phyloP scores from a whole-genome alignment of 2,113 vertebrate genomes.

The Platycercus adscitus region DNA sequence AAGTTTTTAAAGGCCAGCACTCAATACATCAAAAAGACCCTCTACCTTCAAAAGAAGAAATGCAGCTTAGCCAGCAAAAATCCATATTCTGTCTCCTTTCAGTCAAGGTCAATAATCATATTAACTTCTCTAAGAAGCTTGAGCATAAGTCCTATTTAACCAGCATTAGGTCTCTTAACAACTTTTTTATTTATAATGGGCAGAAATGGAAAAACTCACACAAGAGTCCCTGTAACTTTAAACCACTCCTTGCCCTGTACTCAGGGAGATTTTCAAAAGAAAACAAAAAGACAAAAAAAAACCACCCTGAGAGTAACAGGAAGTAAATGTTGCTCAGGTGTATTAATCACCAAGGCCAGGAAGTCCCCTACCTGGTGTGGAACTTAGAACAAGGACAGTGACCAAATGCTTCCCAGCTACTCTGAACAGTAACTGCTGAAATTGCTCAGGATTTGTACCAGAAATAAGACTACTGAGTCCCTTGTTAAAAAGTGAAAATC shows the following conservation, averaged over 20 bases:
- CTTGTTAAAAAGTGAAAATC: background rate
- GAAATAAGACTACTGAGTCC: background rate
- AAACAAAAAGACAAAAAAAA: background rate
- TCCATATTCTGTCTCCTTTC: background rate
- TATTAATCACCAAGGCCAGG: background rate
- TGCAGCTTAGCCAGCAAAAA: background rate
- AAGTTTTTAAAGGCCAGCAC: background rate
- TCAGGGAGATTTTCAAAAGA: background rate
- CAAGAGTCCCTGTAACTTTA: background rate
- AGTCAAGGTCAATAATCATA: background rate
- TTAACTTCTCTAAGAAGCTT: background rate
- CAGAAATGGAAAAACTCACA: background rate
- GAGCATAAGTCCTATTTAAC: background rate
- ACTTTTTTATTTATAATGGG: background rate
- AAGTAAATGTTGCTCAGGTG: background rate
- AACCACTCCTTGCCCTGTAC: background rate
- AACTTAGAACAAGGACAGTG: background rate
- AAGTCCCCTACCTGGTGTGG: background rate
- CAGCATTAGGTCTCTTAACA: background rate
- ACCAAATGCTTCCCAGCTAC: background rate
- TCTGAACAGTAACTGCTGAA: background rate
- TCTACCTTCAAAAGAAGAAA: constrained; percentile 11
- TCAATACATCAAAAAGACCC: background rate
- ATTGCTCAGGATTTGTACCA: background rate
- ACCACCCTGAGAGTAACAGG: background rate